Evolutionary conservation across 64 coral and sea anemone genomes (phyloP).

Genomic region (Stichodactyla helianthus): DNA sequence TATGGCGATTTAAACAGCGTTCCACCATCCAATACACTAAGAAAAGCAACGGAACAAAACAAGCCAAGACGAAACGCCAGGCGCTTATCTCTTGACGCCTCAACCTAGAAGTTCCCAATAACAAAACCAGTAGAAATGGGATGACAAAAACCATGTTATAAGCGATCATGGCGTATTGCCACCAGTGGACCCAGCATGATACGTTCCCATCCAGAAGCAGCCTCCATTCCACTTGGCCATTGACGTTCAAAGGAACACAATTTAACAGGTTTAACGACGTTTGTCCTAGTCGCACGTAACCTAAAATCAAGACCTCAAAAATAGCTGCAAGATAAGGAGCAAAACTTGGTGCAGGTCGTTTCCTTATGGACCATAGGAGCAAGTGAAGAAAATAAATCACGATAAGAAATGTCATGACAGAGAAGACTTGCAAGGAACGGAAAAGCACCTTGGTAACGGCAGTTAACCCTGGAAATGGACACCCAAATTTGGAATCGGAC

Average conservation of each 20-base stretch:
- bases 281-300: constrained; percentile 53
- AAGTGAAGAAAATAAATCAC: constrained; percentile 32
- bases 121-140: constrained; percentile 60
- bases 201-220: constrained; percentile 64
- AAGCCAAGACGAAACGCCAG: constrained; percentile 51
- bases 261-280: constrained; percentile 55
- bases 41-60: constrained; percentile 46
- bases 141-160: constrained; percentile 50
- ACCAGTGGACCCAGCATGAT: constrained; percentile 55
- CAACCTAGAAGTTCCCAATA: constrained; percentile 51
- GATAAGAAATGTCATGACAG: constrained; percentile 9
- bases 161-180: constrained; percentile 38
- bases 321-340: constrained; percentile 31
- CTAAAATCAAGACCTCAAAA: constrained; percentile 52
- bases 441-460: constrained; percentile 46
- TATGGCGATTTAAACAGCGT: not conserved
- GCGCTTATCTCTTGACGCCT: constrained; percentile 27
- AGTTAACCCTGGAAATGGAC: constrained; percentile 38
- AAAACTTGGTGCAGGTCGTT: not conserved
- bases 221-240: not conserved
- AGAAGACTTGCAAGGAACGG: constrained; percentile 21
- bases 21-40: constrained; percentile 32
- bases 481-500: not conserved
- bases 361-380: not conserved
- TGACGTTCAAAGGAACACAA: constrained; percentile 32